Evolutionary conservation across 2,888 invertebrate species (phyloP).

Genomic region (Cephus rjabovi): DNA sequence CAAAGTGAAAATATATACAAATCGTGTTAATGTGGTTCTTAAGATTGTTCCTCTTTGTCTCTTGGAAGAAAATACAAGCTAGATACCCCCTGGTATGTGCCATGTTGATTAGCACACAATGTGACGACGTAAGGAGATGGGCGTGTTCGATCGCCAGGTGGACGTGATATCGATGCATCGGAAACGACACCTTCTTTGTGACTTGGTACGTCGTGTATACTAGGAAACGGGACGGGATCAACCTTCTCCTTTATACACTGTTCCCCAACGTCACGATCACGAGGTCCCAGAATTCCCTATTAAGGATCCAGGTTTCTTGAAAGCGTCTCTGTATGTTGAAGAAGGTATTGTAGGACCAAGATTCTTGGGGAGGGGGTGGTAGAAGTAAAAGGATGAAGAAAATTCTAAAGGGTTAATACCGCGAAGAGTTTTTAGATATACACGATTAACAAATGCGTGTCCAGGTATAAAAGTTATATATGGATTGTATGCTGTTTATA

Average conservation of each 20-base stretch:
- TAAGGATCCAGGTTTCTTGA: not conserved
- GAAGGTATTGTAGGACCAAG: not conserved
- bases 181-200: slow-evolving; percentile 1
- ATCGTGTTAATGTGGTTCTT: not conserved
- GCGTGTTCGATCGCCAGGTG: slow-evolving; percentile 6
- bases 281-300: not conserved
- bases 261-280: not conserved
- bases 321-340: not conserved
- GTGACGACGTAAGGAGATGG: slow-evolving; percentile 19
- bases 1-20: not conserved
- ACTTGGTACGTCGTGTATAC: not conserved
- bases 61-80: not conserved
- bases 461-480: too few relatives aligned
- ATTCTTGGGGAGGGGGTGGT: not conserved
- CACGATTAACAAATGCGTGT: slow-evolving; percentile 9
- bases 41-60: not conserved
- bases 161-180: slow-evolving; percentile 6
- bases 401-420: not conserved
- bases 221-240: not conserved
- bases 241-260: not conserved
- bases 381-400: not conserved
- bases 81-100: slow-evolving; percentile 29
- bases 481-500: too few relatives aligned
- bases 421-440: not conserved
- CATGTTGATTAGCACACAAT: slow-evolving; percentile 47